phyloP scores from a whole-genome alignment of 2,113 vertebrate species.

The Tragelaphus strepsiceros region DNA sequence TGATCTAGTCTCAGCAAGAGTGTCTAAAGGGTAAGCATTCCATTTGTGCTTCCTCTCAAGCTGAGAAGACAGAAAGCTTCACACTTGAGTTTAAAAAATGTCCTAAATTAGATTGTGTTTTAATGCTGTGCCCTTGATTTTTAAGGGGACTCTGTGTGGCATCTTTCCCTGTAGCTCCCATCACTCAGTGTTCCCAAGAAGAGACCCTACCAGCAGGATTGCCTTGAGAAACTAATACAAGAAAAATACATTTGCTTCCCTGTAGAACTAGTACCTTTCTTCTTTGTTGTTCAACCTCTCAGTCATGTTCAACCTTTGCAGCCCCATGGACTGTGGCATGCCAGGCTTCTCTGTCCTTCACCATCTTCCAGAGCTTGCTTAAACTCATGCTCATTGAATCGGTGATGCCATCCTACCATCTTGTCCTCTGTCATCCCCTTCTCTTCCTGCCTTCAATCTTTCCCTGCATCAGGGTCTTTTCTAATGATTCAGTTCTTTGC shows the following conservation, averaged over 20 bases:
- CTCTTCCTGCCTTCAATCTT: background rate
- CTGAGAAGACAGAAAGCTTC: background rate
- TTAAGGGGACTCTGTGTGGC: background rate
- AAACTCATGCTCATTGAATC: background rate
- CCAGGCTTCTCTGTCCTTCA: background rate
- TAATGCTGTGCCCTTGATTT: background rate
- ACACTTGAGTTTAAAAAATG: background rate
- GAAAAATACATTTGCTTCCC: background rate
- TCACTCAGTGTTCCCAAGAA: background rate
- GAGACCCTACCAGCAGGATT: background rate
- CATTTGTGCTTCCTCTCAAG: background rate
- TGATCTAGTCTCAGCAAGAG: background rate
- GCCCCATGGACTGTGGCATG: background rate
- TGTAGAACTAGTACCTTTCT: background rate
- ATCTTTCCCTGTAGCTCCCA: background rate
- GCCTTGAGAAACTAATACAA: slow-evolving; percentile 19
- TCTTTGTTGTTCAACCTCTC: background rate
- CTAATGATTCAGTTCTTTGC: background rate
- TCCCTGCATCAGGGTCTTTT: background rate
- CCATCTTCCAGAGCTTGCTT: background rate
- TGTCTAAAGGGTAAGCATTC: background rate
- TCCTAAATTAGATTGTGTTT: background rate
- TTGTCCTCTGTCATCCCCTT: background rate
- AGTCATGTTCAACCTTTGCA: background rate
- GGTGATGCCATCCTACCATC: background rate